These are phyloP conservation scores for Orthosia cruda DNA, from an alignment of 2,888 invertebrate genomes.

Conservation along the genomic window DNA sequence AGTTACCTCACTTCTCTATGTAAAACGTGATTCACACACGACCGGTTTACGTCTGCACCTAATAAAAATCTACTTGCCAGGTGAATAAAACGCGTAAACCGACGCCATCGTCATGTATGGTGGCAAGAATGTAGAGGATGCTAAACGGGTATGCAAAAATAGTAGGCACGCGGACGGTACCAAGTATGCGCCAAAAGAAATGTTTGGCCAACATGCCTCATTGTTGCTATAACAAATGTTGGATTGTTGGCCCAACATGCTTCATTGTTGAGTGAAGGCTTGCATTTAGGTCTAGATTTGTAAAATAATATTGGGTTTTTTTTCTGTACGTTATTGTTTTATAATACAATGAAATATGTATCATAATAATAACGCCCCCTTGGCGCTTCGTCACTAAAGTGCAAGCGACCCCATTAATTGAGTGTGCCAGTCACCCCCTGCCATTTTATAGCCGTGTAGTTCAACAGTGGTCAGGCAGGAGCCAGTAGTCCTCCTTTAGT, in stretches of 20 bases:
- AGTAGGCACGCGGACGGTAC: neutral
- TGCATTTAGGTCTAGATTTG: neutral
- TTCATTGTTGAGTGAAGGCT: neutral
- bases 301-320: neutral
- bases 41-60: slow-evolving; percentile 33
- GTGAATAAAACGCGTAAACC: slow-evolving; percentile 22
- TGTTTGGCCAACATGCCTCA: slow-evolving; percentile 15
- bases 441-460: too few species aligned
- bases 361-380: too few species aligned
- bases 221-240: neutral
- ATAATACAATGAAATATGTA: neutral
- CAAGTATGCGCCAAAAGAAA: neutral
- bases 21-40: slow-evolving; percentile 49
- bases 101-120: slow-evolving; percentile 13
- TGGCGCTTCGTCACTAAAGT: too few species aligned
- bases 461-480: too few species aligned
- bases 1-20: slow-evolving; percentile 39
- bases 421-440: too few species aligned
- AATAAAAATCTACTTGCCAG: slow-evolving; percentile 36
- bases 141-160: neutral
- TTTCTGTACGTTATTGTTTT: neutral
- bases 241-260: neutral
- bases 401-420: too few species aligned
- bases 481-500: too few species aligned
- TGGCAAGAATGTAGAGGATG: neutral